A percentile compares a stretch with the other conserved stretches of the same genome.
phyloP scores from a whole-genome alignment of 2,888 invertebrate species.

The Anthophora plumipes region DNA sequence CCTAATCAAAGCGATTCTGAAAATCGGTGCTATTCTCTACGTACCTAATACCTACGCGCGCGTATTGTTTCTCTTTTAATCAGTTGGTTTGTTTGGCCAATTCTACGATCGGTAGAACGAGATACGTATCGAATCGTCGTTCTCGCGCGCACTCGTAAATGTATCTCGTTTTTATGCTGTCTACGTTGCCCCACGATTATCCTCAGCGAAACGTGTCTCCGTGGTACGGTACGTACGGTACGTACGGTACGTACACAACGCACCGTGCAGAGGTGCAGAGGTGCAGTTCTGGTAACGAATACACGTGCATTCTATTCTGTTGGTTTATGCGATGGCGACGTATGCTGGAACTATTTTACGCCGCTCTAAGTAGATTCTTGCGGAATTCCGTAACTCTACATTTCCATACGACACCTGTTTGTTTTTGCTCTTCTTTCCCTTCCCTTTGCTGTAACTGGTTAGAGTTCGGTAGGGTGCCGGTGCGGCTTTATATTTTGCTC shows the following conservation, averaged over 20 bases:
- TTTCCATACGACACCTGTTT: conserved; percentile 69
- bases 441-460: conserved; percentile 47
- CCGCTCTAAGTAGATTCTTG: conserved; percentile 61
- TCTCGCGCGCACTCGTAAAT: no score
- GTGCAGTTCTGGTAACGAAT: not conserved
- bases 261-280: no score
- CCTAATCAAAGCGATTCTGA: conserved; percentile 53
- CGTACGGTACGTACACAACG: not conserved
- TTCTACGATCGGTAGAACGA: no score
- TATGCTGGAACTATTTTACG: conserved; percentile 68
- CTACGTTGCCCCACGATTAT: no score
- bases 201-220: no score
- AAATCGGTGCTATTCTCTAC: conserved; percentile 31
- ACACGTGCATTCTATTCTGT: conserved; percentile 31
- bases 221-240: no score
- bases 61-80: not conserved
- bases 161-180: no score
- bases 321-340: conserved; percentile 39
- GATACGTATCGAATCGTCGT: no score
- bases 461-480: conserved; percentile 63
- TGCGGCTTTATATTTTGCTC: conserved; percentile 82
- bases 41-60: not conserved
- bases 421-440: not conserved
- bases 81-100: not conserved
- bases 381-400: conserved; percentile 49